Base-by-base conservation (phyloP, 1,140 invertebrate species). In the Drosophila ambigua region DNA sequence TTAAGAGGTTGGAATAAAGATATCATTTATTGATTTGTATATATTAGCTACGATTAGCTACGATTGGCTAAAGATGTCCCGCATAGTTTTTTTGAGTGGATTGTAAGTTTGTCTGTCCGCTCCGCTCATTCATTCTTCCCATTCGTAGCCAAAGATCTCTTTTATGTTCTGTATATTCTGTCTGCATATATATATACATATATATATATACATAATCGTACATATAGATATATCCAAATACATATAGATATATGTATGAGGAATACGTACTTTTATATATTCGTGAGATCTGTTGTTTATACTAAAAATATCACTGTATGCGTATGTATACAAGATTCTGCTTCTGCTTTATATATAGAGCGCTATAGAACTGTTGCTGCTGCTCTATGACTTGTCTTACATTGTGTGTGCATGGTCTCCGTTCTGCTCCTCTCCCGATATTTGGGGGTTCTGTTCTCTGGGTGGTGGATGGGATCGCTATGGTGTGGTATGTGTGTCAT, bases 251-350 rank as follows among this genome's bases (percentile, higher is more conserved):
- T 57, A 20, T 50, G 9, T 55, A 77, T 52, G 45, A 52, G 28
- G 75, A 26, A 55, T 74, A 60, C 59, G 54, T 49, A 74, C 52
- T 31, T 31, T 31, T 31, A 31, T 8, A 24, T 69, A 69, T 90
- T 75, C 65, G 45, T 53, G 64, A 69, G 65, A 58, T 87, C 54
- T 77, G 82, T 90, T 90, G 79, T 90, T 90, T 90, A 90, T 90
- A 90, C 88, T 90, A 90, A 90, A 90, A 90, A 90, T 90, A 90
- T 89, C 67, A 83, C 77, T 90, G 87, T 90, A 64, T 90, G 84
- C 62, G 83, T 82, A 78, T 74, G 57, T 76, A 85, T 74, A 84
- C 50, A 77, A 65, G 35, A 79, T 35, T 69, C 67, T 24, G 44
- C 50, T 58, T 60, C 67, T 31, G 31, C 31, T 8, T 31, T 31